These are phyloP conservation scores for Cladopsammia gracilis DNA, from an alignment of 64 coral and sea anemone genomes.

Conservation along the genomic window DNA sequence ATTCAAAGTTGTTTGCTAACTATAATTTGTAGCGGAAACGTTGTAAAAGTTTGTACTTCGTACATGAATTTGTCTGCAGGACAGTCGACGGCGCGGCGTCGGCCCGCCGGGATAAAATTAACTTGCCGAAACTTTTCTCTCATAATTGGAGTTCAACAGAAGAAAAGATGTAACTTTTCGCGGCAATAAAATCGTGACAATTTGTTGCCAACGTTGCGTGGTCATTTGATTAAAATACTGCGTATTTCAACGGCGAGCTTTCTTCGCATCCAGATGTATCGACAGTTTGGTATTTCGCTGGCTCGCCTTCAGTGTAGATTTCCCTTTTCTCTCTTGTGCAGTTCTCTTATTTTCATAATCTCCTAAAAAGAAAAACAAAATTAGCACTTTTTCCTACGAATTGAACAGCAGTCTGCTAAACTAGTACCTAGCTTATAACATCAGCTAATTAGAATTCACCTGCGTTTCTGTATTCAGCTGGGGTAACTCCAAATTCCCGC, in stretches of 20 bases:
- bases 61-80: background rate
- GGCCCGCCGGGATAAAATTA: background rate
- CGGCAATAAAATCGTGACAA: slow-evolving; percentile 3
- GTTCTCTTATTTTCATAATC: slow-evolving; percentile 2
- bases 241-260: background rate
- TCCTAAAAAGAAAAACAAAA: slow-evolving; percentile 14
- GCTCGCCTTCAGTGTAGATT: background rate
- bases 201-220: background rate
- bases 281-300: background rate
- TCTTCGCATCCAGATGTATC: background rate
- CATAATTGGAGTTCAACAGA: background rate
- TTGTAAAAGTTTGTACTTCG: background rate
- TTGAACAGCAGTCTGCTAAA: background rate
- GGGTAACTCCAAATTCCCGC: background rate
- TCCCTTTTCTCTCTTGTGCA: background rate
- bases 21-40: background rate
- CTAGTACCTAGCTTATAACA: background rate
- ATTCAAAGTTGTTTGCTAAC: slow-evolving; percentile 1
- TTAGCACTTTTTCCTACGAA: background rate
- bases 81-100: background rate
- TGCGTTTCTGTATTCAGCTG: background rate
- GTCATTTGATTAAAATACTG: background rate
- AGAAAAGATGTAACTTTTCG: background rate
- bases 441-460: slow-evolving; percentile 12
- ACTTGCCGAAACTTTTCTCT: background rate